A percentile compares a stretch with the other conserved stretches of the same genome.
These are phyloP conservation scores for Tetrapedia diversipes DNA, from an alignment of 2,888 invertebrate species.

Conservation along the genomic window DNA sequence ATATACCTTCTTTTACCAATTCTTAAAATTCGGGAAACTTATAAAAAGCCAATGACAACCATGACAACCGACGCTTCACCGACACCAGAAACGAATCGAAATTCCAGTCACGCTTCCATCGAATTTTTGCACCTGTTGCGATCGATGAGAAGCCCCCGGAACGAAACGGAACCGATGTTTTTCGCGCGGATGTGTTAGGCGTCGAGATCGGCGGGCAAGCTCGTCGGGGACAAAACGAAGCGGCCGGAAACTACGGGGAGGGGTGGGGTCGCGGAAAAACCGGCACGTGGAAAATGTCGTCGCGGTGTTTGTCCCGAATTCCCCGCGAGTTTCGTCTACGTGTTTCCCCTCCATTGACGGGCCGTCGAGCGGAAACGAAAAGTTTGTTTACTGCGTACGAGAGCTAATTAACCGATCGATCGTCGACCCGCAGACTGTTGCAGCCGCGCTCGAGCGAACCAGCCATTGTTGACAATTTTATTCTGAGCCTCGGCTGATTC, in stretches of 20 bases:
- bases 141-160: background rate
- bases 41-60: too few relatives aligned
- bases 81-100: too few relatives aligned
- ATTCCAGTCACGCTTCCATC: background rate
- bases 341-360: conserved; percentile 12
- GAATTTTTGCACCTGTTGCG: conserved; percentile 52
- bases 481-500: background rate
- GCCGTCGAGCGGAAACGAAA: conserved; percentile 26
- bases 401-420: conserved; percentile 26
- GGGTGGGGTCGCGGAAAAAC: background rate
- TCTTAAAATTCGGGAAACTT: too few relatives aligned
- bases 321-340: conserved; percentile 23
- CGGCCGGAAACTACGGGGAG: background rate
- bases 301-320: conserved; percentile 27
- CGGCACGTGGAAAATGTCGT: conserved; percentile 30
- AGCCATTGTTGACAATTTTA: background rate
- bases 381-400: conserved; percentile 29
- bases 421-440: background rate
- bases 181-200: background rate
- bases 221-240: conserved; percentile 19
- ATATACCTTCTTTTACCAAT: too few relatives aligned
- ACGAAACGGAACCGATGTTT: conserved; percentile 4
- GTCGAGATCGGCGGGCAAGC: background rate
- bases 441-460: background rate
- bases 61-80: too few relatives aligned